phyloP scores from a whole-genome alignment of 1,140 invertebrate species.

The Aphaenogaster ashmeadi region DNA sequence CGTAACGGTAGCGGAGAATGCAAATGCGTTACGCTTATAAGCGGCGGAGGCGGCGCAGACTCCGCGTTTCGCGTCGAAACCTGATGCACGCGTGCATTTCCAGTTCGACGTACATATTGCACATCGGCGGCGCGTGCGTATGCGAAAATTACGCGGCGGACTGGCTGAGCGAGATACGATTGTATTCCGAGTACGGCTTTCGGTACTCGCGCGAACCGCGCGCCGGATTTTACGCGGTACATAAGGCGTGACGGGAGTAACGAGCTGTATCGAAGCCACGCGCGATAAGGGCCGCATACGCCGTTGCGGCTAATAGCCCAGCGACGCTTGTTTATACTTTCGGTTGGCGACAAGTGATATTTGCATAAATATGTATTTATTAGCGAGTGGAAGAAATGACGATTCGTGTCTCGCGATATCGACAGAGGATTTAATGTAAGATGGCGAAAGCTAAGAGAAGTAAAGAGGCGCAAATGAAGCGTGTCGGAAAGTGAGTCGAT shows the following conservation, averaged over 20 bases:
- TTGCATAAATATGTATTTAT: conserved; percentile 38
- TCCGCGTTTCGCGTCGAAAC: conserved; percentile 37
- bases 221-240: conserved; percentile 51
- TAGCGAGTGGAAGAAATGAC: neutral
- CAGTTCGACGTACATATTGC: conserved; percentile 42
- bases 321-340: conserved; percentile 34
- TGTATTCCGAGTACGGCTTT: conserved; percentile 63
- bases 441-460: conserved; percentile 6
- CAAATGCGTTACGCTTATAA: conserved; percentile 79
- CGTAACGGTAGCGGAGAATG: conserved; percentile 82
- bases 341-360: conserved; percentile 8
- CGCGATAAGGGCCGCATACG: conserved; percentile 33
- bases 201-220: conserved; percentile 60
- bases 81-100: conserved; percentile 60
- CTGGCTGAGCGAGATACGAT: conserved; percentile 72
- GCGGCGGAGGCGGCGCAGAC: conserved; percentile 52
- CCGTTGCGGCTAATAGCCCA: conserved; percentile 3
- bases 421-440: neutral
- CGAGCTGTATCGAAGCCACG: conserved; percentile 44
- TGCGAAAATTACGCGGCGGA: conserved; percentile 49
- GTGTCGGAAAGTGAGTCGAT: neutral
- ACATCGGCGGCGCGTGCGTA: conserved; percentile 21
- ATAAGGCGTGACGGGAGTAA: conserved; percentile 61
- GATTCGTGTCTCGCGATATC: neutral
- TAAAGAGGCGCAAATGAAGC: neutral